A percentile compares a stretch with the other conserved stretches of the same genome.
phyloP scores from a whole-genome alignment of 2,797 vertebrate genomes.

The Xenops minutus region DNA sequence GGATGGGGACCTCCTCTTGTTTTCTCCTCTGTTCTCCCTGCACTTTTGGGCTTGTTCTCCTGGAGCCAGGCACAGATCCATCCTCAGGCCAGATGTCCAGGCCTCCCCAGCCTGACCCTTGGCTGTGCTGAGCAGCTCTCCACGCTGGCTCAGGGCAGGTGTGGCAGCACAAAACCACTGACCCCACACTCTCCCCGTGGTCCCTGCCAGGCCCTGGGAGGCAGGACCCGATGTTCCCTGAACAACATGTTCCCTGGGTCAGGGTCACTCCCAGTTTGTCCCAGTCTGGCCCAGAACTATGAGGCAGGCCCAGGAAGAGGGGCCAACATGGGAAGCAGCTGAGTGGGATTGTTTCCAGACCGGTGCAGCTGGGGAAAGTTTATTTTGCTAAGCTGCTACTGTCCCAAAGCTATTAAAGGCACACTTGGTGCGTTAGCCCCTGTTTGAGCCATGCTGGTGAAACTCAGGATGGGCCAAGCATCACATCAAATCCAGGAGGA shows the following conservation, averaged over 20 bases:
- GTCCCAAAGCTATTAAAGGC: background rate
- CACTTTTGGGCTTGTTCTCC: background rate
- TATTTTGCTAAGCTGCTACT: background rate
- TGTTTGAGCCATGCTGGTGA: background rate
- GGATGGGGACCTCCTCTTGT: background rate
- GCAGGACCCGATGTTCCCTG: background rate
- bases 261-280: background rate
- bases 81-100: background rate
- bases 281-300: background rate
- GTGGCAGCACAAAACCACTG: background rate
- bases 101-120: background rate
- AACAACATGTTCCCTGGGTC: background rate
- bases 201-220: accelerated
- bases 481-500: background rate
- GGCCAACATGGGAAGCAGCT: background rate
- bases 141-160: background rate
- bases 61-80: background rate
- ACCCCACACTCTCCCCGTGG: accelerated
- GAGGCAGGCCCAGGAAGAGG: background rate
- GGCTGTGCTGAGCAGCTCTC: background rate
- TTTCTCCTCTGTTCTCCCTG: background rate
- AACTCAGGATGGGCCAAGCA: background rate
- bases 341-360: background rate
- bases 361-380: constrained; percentile 3
- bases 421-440: background rate